phyloP scores from a whole-genome alignment of 2,113 vertebrate genomes.

The Chaetorhynchus papuensis region DNA sequence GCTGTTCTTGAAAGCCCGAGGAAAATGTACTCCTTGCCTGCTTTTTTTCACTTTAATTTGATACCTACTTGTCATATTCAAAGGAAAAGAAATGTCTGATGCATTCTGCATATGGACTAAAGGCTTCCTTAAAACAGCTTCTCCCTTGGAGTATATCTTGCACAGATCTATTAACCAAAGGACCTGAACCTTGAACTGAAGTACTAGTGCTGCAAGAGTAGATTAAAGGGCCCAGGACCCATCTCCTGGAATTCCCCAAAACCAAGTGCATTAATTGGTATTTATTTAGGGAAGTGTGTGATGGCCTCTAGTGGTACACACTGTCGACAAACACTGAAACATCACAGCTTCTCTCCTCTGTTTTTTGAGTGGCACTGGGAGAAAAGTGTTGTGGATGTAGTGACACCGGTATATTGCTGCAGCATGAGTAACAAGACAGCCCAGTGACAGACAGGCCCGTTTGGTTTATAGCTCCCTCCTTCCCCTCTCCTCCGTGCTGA shows the following conservation, averaged over 20 bases:
- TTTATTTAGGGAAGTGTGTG: constrained; percentile 22
- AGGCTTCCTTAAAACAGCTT: neutral
- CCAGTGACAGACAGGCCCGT: neutral
- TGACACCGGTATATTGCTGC: constrained; percentile 5
- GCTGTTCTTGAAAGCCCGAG: neutral
- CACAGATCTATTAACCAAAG: neutral
- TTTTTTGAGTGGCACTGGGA: neutral
- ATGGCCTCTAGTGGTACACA: constrained; percentile 26
- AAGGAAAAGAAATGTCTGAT: neutral
- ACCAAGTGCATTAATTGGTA: neutral
- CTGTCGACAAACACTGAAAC: neutral
- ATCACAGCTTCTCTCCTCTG: neutral
- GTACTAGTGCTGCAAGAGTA: neutral
- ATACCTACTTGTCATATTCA: neutral
- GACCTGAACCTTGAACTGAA: neutral
- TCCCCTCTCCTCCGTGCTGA: neutral
- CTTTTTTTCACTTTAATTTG: neutral
- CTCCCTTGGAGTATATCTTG: neutral
- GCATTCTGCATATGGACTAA: neutral
- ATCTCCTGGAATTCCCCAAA: neutral
- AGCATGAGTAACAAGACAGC: constrained; percentile 26
- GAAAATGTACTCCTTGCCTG: neutral
- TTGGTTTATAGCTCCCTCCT: neutral
- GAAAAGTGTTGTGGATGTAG: neutral
- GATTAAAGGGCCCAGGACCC: neutral